Percentiles rank a stretch among this genome's conserved stretches.
Evolutionary conservation across 2,113 vertebrate genomes (phyloP).

Genomic region (Dipodomys ordii): DNA sequence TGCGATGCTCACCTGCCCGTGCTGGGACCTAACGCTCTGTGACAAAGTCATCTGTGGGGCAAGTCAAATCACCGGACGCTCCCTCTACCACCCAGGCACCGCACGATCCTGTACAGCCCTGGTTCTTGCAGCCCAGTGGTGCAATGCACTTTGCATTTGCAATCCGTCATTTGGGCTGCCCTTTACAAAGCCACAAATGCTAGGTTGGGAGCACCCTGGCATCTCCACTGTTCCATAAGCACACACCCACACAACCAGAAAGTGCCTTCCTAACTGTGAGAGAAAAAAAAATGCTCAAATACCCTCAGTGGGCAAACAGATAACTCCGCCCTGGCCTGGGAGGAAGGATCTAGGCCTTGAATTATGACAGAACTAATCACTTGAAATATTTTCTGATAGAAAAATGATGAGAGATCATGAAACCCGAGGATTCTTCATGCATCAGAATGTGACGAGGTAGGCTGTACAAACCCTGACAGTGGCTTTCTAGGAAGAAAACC

Average conservation of each 20-base stretch:
- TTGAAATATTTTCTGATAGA: constrained; percentile 15
- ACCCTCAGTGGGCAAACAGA: background rate
- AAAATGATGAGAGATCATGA: constrained; percentile 29
- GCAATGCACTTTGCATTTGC: constrained; percentile 32
- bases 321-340: background rate
- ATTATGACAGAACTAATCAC: background rate
- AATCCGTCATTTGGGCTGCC: background rate
- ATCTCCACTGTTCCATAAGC: background rate
- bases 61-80: background rate
- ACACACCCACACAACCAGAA: background rate
- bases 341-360: background rate
- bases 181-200: background rate
- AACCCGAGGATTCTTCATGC: constrained; percentile 36
- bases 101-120: background rate
- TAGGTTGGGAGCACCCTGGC: background rate
- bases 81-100: background rate
- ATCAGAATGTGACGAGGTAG: constrained; percentile 1
- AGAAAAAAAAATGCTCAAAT: background rate
- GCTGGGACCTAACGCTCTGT: constrained; percentile 5
- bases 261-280: background rate
- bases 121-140: background rate
- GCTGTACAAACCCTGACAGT: background rate
- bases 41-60: background rate
- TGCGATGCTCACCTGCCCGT: background rate
- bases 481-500: constrained; percentile 66